phyloP scores from a whole-genome alignment of 2,797 vertebrate genomes.

The Sebastes oblongus region DNA sequence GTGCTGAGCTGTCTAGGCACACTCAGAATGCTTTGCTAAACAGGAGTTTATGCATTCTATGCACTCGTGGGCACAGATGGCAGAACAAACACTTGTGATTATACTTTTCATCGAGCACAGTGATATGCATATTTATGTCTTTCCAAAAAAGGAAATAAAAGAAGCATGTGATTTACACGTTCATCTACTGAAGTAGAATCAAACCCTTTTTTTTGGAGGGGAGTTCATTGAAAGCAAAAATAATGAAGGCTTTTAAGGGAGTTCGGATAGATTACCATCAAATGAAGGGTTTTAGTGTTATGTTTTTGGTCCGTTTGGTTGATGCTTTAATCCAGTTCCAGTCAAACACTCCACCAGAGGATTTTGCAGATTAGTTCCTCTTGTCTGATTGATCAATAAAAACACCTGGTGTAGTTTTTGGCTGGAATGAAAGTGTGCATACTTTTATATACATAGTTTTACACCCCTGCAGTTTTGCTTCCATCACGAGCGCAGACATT shows the following conservation, averaged over 20 bases:
- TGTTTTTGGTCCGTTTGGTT: background rate
- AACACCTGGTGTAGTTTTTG: constrained; percentile 1
- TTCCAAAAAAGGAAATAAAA: constrained; percentile 12
- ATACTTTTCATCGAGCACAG: constrained; percentile 51
- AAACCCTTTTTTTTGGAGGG: background rate
- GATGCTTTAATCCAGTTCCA: constrained; percentile 31
- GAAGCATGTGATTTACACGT: constrained; percentile 13
- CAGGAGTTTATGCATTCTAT: constrained; percentile 54
- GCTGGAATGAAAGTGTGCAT: background rate
- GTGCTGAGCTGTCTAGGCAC: constrained; percentile 18
- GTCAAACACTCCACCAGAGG: constrained; percentile 14
- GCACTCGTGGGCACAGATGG: constrained; percentile 60
- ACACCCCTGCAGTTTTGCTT: background rate
- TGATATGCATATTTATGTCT: constrained; percentile 59
- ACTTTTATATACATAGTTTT: background rate
- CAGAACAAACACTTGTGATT: constrained; percentile 65
- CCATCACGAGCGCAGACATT: background rate
- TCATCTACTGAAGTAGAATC: background rate
- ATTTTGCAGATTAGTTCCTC: constrained; percentile 21
- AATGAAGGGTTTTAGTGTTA: background rate
- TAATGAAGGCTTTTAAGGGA: background rate
- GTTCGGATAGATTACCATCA: constrained; percentile 18
- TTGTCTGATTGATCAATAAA: constrained; percentile 24
- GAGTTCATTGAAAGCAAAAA: background rate
- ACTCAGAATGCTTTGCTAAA: constrained; percentile 36